Percentiles rank a stretch among this genome's conserved stretches.
phyloP scores from a whole-genome alignment of 2,113 vertebrate species.

The Panurus biarmicus region DNA sequence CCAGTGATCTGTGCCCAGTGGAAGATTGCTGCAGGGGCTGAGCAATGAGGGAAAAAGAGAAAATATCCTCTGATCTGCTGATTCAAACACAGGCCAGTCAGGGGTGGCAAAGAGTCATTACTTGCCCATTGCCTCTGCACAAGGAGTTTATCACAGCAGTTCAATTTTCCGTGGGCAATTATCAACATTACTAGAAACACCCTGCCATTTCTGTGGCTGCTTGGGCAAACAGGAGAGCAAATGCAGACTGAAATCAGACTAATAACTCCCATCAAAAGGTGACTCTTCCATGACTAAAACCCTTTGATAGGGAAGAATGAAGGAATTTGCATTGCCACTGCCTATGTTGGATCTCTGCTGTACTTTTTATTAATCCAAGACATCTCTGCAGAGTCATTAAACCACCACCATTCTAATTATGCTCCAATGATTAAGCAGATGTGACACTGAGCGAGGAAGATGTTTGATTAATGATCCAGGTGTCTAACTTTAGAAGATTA shows the following conservation, averaged over 20 bases:
- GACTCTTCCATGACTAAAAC: slow-evolving; percentile 1
- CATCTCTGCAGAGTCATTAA: slow-evolving; percentile 18
- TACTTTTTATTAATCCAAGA: slow-evolving; percentile 13
- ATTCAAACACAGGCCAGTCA: not conserved
- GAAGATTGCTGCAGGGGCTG: not conserved
- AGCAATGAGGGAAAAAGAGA: not conserved
- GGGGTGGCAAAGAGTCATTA: not conserved
- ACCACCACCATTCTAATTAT: slow-evolving; percentile 24
- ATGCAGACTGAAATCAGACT: not conserved
- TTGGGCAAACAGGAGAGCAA: not conserved
- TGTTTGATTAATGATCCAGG: slow-evolving; percentile 29
- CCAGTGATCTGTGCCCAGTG: not conserved
- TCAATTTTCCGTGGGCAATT: slow-evolving; percentile 2
- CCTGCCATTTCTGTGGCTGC: not conserved
- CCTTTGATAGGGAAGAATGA: not conserved
- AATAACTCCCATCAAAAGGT: not conserved
- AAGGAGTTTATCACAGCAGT: not conserved
- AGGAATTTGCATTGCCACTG: not conserved
- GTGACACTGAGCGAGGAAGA: not conserved
- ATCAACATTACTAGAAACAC: not conserved
- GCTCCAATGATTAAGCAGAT: slow-evolving; percentile 26
- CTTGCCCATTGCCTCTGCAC: not conserved
- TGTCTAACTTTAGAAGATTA: slow-evolving; percentile 6
- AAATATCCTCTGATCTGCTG: not conserved
- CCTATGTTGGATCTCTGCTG: not conserved